Base-by-base conservation (phyloP, 2,797 vertebrate genomes). In the Enteromius trimaculatus region DNA sequence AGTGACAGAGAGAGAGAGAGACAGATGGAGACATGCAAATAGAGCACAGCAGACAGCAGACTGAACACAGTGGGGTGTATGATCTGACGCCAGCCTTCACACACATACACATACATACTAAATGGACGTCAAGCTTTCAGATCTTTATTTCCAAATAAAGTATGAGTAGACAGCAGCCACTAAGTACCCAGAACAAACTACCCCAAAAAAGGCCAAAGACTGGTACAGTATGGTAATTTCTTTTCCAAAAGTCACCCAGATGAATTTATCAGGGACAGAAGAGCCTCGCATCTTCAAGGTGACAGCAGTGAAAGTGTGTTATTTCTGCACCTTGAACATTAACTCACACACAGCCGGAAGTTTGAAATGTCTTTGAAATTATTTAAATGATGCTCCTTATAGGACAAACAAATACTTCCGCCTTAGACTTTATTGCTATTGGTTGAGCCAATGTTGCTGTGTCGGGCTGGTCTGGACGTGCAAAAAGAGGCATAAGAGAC, bases 1-100 rank as follows among this genome's bases (percentile, higher is more conserved):
- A 91, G 29, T n/a, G 69, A 47, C 31, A 64, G 39, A 83, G 34
- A 64, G 42, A 65, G 44, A 37, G 53, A 58, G 23, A 70, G 89
- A 91, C 42, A 82, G 71, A 66, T 44, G 53, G 80, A 85, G 58
- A 75, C 62, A 81, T 74, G 70, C 39, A 71, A 53, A 82, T 21
- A 37, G 62, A 77, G 81, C 81, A 58, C 71, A 82, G 81, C 71
- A 76, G 80, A 82, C 42, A 72, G 58, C 58, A 79, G 60, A 79
- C 82, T 70, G 74, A 79, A 79, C 66, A 80, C 77, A 80, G 58
- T n/a, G 8, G 66, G 68, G 49, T 51, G 64, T 62, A 21, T 62
- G 21, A 58, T 47, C 29, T 58, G 19, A 84, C 21, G 26, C 76
- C 51, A 71, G 23, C 81, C 29, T 29, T 66, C 64, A 77, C 31